Evolutionary conservation across 1,140 invertebrate genomes (phyloP).

Genomic region (Plutomurus gul): DNA sequence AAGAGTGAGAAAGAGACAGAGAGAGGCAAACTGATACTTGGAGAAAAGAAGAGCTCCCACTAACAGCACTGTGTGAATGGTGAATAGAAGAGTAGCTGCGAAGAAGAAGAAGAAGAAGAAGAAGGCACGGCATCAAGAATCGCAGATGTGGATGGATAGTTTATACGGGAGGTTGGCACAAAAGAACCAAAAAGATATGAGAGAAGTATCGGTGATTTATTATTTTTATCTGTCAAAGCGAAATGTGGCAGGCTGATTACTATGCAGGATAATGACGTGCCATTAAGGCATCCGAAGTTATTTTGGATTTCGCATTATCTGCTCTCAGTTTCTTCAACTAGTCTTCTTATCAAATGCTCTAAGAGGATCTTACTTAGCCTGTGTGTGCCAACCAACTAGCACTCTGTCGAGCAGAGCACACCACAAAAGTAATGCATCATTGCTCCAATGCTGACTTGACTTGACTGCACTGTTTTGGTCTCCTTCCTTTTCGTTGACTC

Average conservation of each 20-base stretch:
- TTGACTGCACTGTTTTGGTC: background rate
- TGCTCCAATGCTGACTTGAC: constrained; percentile 1
- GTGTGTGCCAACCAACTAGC: constrained; percentile 34
- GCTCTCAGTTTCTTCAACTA: constrained; percentile 41
- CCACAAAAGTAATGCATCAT: constrained; percentile 46
- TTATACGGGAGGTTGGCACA: constrained; percentile 41
- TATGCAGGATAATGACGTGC: constrained; percentile 54
- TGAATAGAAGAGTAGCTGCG: background rate
- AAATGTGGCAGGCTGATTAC: constrained; percentile 54
- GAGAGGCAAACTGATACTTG: too few relatives aligned
- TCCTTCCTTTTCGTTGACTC: background rate
- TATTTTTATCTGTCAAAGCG: constrained; percentile 55
- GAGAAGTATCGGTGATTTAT: constrained; percentile 55
- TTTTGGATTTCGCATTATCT: constrained; percentile 54
- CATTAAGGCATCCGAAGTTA: constrained; percentile 53
- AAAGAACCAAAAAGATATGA: constrained; percentile 52
- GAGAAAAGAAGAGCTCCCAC: background rate
- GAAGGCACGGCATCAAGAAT: constrained; percentile 37
- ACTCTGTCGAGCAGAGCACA: background rate
- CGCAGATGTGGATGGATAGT: constrained; percentile 48
- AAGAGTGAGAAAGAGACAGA: background rate
- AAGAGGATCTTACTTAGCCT: constrained; percentile 43
- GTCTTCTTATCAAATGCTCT: constrained; percentile 47
- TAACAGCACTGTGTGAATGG: background rate
- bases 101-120: background rate